Base-by-base conservation (phyloP, 2,113 vertebrate genomes). In the Nestor notabilis region DNA sequence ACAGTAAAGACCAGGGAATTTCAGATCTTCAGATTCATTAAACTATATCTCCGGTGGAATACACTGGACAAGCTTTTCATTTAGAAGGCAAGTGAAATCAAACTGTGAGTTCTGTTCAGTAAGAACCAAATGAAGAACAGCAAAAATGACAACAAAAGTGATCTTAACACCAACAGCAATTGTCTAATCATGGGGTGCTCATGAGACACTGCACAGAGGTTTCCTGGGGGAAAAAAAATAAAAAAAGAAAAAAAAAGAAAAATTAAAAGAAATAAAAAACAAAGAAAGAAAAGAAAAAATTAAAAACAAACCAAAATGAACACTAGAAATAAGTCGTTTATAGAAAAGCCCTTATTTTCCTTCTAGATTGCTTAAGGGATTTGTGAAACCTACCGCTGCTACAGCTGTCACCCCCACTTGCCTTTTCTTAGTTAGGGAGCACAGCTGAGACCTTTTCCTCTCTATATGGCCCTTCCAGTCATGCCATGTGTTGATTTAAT, bases 11-110 rank as follows among this genome's bases (percentile, higher is more conserved):
- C 10, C 0, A 0, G 41, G 69, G 58, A 77, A 70, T 86, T 86
- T 39, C 61, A 60, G 12, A 84, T 86, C 35, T 81, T 82, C 31
- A 66, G 65, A 87, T 68, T 72, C 55, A 78, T 83, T 92, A 91
- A 95, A 81, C 29, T 72, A 1, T 11, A 15, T 80, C 33, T 92
- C 52, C 83, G 58, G 19, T 17, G 69, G 65, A n/a, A 70, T 33
- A 79, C 13, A 65, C 8, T 50, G 71, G 56, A 69, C 31, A 86
- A 60, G 61, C 25, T 80, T 80, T 87, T 89, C 9, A 78, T 80
- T 85, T 75, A 71, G 95, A 85, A 75, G 27, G 18, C 29, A 75
- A 92, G 74, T 60, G 64, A 88, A 91, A 87, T 68, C 69, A 87
- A 70, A 46, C 52, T 86, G 74, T 90, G 92, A 85, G 24, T 20